Evolutionary conservation across 2,113 vertebrate genomes (phyloP).

Genomic region (Melanerpes aurifrons): DNA sequence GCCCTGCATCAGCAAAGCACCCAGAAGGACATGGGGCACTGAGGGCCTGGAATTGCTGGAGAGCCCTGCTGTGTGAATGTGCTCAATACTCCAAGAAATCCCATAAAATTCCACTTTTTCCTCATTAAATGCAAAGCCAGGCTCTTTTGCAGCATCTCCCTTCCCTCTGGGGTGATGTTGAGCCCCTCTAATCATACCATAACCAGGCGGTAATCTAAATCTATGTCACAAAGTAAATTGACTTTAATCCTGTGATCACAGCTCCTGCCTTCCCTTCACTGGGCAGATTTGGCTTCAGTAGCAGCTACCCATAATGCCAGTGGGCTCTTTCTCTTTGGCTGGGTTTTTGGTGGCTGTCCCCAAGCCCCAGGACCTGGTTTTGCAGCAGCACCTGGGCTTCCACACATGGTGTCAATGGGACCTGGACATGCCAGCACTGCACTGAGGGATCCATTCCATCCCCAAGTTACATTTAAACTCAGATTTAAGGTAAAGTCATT

Average conservation of each 20-base stretch:
- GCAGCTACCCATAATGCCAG: not conserved
- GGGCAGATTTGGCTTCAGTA: not conserved
- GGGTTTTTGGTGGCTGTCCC: not conserved
- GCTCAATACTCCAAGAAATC: rapidly evolving
- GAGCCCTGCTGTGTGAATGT: not conserved
- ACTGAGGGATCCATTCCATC: rapidly evolving
- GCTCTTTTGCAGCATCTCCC: not conserved
- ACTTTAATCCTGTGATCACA: rapidly evolving
- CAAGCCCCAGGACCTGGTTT: not conserved
- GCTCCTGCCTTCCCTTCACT: not conserved
- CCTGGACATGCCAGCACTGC: rapidly evolving
- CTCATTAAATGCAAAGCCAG: not conserved
- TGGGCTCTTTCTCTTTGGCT: not conserved
- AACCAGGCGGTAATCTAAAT: not conserved
- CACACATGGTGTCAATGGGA: rapidly evolving
- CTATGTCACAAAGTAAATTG: not conserved
- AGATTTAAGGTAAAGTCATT: not conserved
- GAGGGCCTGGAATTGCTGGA: not conserved
- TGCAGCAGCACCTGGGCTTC: not conserved
- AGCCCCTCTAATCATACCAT: rapidly evolving
- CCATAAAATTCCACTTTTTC: not conserved
- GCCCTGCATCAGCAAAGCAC: not conserved
- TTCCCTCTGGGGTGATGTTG: not conserved
- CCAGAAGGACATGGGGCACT: rapidly evolving
- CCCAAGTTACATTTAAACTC: rapidly evolving